A percentile compares a stretch with the other conserved stretches of the same genome.
phyloP scores from a whole-genome alignment of 1,140 invertebrate species.

The Rhopalosiphum maidis region DNA sequence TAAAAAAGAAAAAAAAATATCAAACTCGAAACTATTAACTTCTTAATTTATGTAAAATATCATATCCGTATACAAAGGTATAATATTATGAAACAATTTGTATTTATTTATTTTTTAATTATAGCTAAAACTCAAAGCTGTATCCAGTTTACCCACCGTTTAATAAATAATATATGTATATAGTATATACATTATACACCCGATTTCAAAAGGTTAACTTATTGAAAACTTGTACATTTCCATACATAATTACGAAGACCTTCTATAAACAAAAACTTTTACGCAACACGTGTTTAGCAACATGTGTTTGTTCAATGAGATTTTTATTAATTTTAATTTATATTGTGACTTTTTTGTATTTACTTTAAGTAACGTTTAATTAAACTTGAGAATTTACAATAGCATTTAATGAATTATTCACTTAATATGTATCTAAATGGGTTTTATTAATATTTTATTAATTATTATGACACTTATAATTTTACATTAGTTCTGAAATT shows the following conservation, averaged over 20 bases:
- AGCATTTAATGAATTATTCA: not conserved
- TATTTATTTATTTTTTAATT: not conserved
- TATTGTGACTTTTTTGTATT: not conserved
- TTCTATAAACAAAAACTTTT: slow-evolving; percentile 11
- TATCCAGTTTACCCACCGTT: not conserved
- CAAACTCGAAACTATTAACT: not conserved
- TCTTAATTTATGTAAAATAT: not conserved
- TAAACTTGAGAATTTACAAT: not conserved
- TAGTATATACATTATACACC: no score
- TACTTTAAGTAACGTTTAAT: slow-evolving; percentile 5
- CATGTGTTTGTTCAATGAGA: not conserved
- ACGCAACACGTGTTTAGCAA: slow-evolving; percentile 24
- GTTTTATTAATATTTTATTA: not conserved
- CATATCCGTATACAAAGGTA: not conserved
- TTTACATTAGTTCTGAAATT: not conserved
- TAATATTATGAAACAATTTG: not conserved
- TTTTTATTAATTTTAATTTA: not conserved
- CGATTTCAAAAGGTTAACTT: not conserved
- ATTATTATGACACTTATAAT: not conserved
- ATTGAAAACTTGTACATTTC: not conserved
- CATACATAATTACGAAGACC: not conserved
- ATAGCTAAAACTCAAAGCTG: not conserved
- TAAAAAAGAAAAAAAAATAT: not conserved
- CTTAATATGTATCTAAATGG: not conserved
- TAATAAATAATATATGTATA: not conserved